Evolutionary conservation across 2,888 invertebrate genomes (phyloP).

Genomic region (Meiosimyza decipiens): DNA sequence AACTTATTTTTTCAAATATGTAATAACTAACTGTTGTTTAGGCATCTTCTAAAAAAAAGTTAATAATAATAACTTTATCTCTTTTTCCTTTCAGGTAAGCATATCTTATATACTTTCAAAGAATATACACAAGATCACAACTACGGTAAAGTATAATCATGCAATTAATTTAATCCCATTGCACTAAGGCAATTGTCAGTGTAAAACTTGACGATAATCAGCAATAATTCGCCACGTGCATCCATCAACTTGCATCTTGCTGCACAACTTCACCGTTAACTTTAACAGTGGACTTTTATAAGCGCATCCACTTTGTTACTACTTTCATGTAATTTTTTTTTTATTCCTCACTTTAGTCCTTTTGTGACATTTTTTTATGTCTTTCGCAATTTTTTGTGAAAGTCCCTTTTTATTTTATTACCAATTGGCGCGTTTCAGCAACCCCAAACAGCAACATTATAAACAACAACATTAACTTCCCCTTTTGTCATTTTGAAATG

Average conservation of each 20-base stretch:
- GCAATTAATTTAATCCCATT: too few relatives aligned
- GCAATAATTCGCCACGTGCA: constrained; percentile 2
- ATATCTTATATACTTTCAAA: not conserved
- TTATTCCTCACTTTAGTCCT: too few relatives aligned
- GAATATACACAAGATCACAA: too few relatives aligned
- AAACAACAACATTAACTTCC: not conserved
- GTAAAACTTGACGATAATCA: constrained; percentile 4
- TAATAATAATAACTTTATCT: not conserved
- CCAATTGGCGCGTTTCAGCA: not conserved
- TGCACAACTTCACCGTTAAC: not conserved
- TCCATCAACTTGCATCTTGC: not conserved
- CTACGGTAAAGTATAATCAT: too few relatives aligned
- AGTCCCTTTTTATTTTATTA: not conserved
- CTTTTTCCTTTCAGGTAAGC: constrained; percentile 30
- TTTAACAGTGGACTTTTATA: not conserved
- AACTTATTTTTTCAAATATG: too few relatives aligned
- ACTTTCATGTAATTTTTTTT: too few relatives aligned
- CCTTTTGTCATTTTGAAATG: not conserved
- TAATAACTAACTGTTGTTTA: too few relatives aligned
- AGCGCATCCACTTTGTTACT: not conserved
- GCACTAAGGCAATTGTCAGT: too few relatives aligned
- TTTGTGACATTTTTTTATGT: too few relatives aligned
- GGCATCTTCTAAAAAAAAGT: too few relatives aligned
- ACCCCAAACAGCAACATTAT: constrained; percentile 5
- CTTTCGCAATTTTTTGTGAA: not conserved